Percentiles rank a stretch among this genome's conserved stretches.
Conservation (phyloP, 2,113 vertebrate genomes). For the Cryptomyrus ogoouensis region DNA sequence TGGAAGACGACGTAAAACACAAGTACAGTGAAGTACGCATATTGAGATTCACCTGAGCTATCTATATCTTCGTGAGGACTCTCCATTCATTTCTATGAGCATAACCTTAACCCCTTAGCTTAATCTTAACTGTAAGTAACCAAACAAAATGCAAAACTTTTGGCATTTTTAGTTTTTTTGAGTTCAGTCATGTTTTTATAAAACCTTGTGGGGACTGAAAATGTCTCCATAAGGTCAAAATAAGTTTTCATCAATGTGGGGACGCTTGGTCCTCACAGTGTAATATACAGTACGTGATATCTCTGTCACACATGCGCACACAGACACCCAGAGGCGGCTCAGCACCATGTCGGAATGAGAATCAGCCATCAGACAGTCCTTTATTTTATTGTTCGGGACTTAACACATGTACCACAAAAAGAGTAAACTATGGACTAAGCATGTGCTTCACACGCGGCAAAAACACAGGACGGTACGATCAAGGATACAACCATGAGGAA, state of each 20-base stretch:
- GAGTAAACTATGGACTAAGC: neutral
- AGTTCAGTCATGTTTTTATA: neutral
- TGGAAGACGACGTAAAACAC: neutral
- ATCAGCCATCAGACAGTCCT: neutral
- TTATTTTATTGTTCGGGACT: neutral
- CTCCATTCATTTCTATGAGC: neutral
- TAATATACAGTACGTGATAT: neutral
- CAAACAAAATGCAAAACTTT: neutral
- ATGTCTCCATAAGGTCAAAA: neutral
- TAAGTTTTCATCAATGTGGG: neutral
- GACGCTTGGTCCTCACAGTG: neutral
- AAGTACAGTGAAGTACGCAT: no score
- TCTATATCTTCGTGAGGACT: neutral
- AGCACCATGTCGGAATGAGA: neutral
- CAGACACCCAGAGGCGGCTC: neutral
- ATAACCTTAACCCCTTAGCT: neutral
- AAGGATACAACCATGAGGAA: neutral
- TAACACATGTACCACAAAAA: constrained; percentile 9
- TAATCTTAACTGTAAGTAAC: neutral
- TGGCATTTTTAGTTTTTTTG: neutral
- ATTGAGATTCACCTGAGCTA: neutral
- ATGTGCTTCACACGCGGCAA: neutral
- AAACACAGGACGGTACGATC: neutral
- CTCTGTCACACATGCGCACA: neutral
- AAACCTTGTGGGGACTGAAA: neutral